These are phyloP conservation scores for Echinometra lucunter DNA, from an alignment of 53 echinoderm and acorn worm genomes.

Conservation along the genomic window DNA sequence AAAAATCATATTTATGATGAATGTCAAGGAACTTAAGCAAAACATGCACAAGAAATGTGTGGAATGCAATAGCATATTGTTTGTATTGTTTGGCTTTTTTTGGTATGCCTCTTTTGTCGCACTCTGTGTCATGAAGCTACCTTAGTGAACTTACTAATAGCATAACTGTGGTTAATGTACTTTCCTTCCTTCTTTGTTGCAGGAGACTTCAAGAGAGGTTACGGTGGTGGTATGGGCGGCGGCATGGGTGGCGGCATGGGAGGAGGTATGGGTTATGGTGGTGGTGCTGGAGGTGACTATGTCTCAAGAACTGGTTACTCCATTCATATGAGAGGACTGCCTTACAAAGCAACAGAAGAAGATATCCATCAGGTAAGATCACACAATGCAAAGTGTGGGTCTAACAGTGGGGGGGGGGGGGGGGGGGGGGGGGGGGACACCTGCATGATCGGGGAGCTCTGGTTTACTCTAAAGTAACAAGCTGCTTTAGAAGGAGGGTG, in stretches of 20 bases:
- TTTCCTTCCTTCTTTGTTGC: not conserved
- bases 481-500: too few species aligned
- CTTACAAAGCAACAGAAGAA: constrained; percentile 82
- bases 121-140: too few species aligned
- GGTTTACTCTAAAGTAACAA: too few species aligned
- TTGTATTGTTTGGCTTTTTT: too few species aligned
- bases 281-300: constrained; percentile 71
- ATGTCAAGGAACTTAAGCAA: too few species aligned
- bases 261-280: constrained; percentile 63
- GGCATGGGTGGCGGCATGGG: constrained; percentile 55
- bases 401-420: too few species aligned
- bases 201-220: constrained; percentile 63
- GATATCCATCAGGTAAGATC: constrained; percentile 79
- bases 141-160: too few species aligned
- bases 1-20: too few species aligned
- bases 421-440: not conserved
- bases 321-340: constrained; percentile 87
- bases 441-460: not conserved
- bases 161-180: not conserved
- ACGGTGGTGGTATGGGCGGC: constrained; percentile 39
- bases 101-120: too few species aligned
- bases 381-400: not conserved
- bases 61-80: too few species aligned
- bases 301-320: constrained; percentile 76
- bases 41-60: too few species aligned